phyloP scores from a whole-genome alignment of 2,797 vertebrate genomes.

The Streptopelia turtur region DNA sequence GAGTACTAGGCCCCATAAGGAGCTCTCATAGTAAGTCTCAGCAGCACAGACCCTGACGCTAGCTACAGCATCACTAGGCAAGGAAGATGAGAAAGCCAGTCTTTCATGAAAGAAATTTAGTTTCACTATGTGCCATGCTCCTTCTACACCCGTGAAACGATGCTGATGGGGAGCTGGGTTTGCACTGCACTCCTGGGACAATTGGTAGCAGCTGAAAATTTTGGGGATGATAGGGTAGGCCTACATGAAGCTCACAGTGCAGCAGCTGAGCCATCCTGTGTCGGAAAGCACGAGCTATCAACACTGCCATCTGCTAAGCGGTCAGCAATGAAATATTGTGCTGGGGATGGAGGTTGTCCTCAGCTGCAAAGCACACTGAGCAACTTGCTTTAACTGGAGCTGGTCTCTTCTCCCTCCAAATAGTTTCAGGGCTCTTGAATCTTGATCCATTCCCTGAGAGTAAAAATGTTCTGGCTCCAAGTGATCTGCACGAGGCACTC shows the following conservation, averaged over 20 bases:
- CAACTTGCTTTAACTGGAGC: not conserved
- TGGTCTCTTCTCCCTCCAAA: not conserved
- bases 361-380: not conserved
- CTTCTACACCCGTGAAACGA: not conserved
- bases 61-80: not conserved
- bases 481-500: not conserved
- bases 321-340: not conserved
- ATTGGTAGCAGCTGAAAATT: not conserved
- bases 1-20: not conserved
- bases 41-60: not conserved
- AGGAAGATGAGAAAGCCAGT: not conserved
- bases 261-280: not conserved
- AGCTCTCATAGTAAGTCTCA: not conserved
- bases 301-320: rapidly evolving
- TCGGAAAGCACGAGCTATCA: not conserved
- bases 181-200: not conserved
- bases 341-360: not conserved
- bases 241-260: not conserved
- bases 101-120: not conserved
- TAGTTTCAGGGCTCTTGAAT: not conserved
- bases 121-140: not conserved
- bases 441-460: not conserved
- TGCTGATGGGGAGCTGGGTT: not conserved
- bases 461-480: not conserved
- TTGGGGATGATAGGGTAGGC: not conserved